Base-by-base conservation (phyloP, 2,888 invertebrate species). In the Pammene fasciana region DNA sequence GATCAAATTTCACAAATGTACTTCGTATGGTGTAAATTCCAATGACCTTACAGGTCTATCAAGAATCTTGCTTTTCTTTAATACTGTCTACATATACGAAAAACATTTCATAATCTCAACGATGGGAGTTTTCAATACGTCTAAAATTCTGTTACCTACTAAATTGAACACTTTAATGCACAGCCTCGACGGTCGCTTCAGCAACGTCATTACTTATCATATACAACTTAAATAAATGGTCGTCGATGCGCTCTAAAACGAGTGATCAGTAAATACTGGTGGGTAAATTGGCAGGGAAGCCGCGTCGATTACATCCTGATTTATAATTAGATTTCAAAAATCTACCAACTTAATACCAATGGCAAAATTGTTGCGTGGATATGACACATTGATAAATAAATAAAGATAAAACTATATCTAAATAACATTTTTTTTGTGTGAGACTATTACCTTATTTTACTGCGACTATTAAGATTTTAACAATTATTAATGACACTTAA, bases 161-260 rank as follows among this genome's bases (percentile, higher is more conserved):
- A 86, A 86, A 91, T 89, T 92, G 91, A 92, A 92, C 92, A 92
- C 91, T 88, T 90, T 89, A n/a, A 89, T 89, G 89, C 92, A 92
- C 92, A 92, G 92, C 92, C 92, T 91, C 85, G 85, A 89, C 85
- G 76, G 82, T 86, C 90, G 88, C 84, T 76, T 73, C 61, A 68
- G 85, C 88, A 88, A 88, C 80, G 86, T 86, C 86, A 82, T 90
- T 80, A 87, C 86, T 87, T 89, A 89, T 78, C 80, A 78, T 80
- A 83, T 85, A 83, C 86, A 74, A 85, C 87, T 89, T 88, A 91
- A 88, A 82, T 86, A 84, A 84, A 86, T 86, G 88, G 88, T 90
- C 85, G 79, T 87, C 80, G 91, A 91, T 90, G 77, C 92, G 88
- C 92, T 92, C 92, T 92, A 92, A 90, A 92, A 92, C 92, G 92